These are phyloP conservation scores for Sakesphorus luctuosus DNA, from an alignment of 2,113 vertebrate genomes.

Conservation along the genomic window DNA sequence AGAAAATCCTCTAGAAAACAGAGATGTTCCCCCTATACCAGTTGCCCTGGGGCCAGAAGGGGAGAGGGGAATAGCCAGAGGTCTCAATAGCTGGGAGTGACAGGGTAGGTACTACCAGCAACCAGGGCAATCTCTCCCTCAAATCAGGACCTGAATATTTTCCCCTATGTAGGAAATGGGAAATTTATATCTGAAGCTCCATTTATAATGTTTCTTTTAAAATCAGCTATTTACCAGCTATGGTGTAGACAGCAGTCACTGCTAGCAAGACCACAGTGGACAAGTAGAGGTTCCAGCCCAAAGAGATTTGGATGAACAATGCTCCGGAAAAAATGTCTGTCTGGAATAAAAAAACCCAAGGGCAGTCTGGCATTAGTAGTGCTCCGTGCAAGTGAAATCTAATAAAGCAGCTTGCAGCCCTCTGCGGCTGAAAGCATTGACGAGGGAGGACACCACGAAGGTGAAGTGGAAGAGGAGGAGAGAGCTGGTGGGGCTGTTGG, in stretches of 20 bases:
- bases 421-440: background rate
- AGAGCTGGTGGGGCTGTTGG: background rate
- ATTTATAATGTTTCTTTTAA: background rate
- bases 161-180: background rate
- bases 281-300: constrained; percentile 92
- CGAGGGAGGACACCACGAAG: background rate
- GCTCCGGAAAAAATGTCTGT: constrained; percentile 94
- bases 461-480: background rate
- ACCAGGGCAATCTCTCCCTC: background rate
- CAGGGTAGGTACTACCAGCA: background rate
- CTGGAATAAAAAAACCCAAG: constrained; percentile 71
- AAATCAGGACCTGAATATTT: background rate
- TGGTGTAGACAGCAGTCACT: constrained; percentile 90
- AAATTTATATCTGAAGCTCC: background rate
- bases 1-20: background rate
- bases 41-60: background rate
- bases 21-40: background rate
- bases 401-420: constrained; percentile 12
- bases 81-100: background rate
- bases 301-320: constrained; percentile 88
- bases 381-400: constrained; percentile 11
- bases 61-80: background rate
- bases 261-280: constrained; percentile 86
- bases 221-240: constrained; percentile 80
- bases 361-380: background rate